Evolutionary conservation across 2,888 invertebrate genomes (phyloP).

Genomic region (Leucania comma): DNA sequence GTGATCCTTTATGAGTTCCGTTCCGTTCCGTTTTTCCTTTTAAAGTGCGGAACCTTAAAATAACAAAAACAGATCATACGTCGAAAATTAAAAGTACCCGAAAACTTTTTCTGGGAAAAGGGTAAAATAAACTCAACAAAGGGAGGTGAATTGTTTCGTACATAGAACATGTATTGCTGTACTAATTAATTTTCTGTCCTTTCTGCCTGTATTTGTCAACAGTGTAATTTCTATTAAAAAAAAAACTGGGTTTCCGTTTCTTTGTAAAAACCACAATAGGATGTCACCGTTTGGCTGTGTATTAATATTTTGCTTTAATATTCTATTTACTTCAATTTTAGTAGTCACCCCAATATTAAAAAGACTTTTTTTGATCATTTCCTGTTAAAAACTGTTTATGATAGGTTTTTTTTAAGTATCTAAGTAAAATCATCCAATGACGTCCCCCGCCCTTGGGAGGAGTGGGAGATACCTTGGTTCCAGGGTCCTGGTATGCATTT

Average conservation of each 20-base stretch:
- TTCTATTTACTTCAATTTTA: background rate
- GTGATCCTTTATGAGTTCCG: no score
- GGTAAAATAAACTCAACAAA: slow-evolving; percentile 20
- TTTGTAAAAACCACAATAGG: slow-evolving; percentile 39
- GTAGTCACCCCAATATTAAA: no score
- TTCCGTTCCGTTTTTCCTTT: no score
- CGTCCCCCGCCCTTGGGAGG: no score
- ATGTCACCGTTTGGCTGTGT: slow-evolving; percentile 13
- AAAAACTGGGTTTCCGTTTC: slow-evolving; percentile 13
- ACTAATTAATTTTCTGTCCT: slow-evolving; percentile 39
- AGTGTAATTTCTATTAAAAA: slow-evolving; percentile 34
- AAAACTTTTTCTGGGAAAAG: slow-evolving; percentile 14
- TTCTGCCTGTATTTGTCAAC: slow-evolving; percentile 15
- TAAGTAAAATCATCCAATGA: no score
- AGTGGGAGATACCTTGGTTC: no score
- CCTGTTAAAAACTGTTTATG: no score
- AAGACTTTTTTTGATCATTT: no score
- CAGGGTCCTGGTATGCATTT: no score
- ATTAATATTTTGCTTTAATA: slow-evolving; percentile 11
- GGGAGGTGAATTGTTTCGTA: slow-evolving; percentile 11
- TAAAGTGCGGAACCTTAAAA: no score
- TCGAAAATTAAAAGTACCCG: background rate
- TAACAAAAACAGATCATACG: background rate
- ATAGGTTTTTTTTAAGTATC: no score
- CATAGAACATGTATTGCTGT: slow-evolving; percentile 30